Evolutionary conservation across 1,140 invertebrate genomes (phyloP).

Genomic region (Riptortus pedestris): DNA sequence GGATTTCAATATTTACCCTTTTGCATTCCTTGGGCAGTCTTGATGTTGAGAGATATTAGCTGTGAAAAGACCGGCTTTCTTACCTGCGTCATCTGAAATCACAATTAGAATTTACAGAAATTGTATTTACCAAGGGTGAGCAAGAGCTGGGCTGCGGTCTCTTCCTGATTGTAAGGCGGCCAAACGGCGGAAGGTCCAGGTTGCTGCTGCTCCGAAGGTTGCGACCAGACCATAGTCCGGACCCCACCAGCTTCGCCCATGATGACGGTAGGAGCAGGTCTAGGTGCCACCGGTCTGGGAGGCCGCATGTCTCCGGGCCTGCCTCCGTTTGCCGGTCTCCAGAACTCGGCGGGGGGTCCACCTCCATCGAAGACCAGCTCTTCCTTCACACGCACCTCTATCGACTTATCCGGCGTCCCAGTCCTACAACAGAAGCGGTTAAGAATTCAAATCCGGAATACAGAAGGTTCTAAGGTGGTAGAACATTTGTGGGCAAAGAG

Average conservation of each 20-base stretch:
- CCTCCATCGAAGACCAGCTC: constrained; percentile 45
- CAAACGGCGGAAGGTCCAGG: constrained; percentile 20
- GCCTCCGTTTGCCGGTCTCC: constrained; percentile 32
- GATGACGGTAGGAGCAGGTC: constrained; percentile 73
- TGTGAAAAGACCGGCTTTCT: too few relatives aligned
- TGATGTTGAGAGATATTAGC: too few relatives aligned
- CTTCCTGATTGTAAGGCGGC: constrained; percentile 46
- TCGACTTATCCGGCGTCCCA: constrained; percentile 36
- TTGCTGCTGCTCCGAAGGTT: constrained; percentile 41
- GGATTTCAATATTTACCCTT: too few relatives aligned
- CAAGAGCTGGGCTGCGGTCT: constrained; percentile 69
- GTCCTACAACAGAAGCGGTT: constrained; percentile 22
- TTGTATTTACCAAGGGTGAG: constrained; percentile 73
- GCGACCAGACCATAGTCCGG: constrained; percentile 81
- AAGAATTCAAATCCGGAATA: not conserved
- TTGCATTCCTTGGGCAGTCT: too few relatives aligned
- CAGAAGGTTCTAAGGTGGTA: too few relatives aligned
- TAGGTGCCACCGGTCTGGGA: constrained; percentile 32
- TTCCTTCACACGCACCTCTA: constrained; percentile 39
- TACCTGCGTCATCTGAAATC: too few relatives aligned
- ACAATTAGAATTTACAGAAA: too few relatives aligned
- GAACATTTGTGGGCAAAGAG: too few relatives aligned
- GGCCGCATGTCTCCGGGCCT: constrained; percentile 35
- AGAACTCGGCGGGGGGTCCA: constrained; percentile 32
- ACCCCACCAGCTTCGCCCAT: constrained; percentile 86